Percentiles rank a stretch among this genome's conserved stretches.
Conservation (phyloP, 2,113 vertebrate species). For the Nesospiza acunhae region DNA sequence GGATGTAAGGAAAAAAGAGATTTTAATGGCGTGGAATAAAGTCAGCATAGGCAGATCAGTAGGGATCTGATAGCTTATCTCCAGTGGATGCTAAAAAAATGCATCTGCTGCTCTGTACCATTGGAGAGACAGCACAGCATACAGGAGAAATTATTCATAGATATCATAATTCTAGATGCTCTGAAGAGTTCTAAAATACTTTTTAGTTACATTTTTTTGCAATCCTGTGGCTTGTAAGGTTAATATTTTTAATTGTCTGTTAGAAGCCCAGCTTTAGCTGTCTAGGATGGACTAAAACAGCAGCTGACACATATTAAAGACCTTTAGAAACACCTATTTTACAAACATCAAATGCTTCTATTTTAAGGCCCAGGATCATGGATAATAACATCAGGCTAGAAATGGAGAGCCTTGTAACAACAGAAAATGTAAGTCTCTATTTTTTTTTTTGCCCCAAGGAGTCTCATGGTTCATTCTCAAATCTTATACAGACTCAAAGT, state of each 20-base stretch:
- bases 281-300: not conserved
- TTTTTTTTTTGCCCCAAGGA: conserved; percentile 25
- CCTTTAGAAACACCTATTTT: not conserved
- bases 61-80: not conserved
- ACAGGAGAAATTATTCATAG: not conserved
- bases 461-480: not conserved
- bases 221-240: not conserved
- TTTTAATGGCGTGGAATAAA: not conserved
- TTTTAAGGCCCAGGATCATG: not conserved
- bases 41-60: not conserved
- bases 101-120: not conserved
- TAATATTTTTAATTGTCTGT: not conserved
- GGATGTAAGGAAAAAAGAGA: not conserved
- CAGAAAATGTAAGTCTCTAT: not conserved
- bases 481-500: not conserved
- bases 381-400: not conserved
- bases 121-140: not conserved
- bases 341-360: conserved; percentile 2
- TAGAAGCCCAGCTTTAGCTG: not conserved
- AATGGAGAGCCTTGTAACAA: not conserved
- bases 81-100: not conserved
- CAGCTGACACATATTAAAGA: not conserved
- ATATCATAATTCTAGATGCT: not conserved
- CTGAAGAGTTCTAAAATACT: not conserved
- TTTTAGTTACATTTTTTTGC: not conserved